These are phyloP conservation scores for Dendrophyllia cribrosa DNA, from an alignment of 64 coral and sea anemone genomes.

Conservation along the genomic window DNA sequence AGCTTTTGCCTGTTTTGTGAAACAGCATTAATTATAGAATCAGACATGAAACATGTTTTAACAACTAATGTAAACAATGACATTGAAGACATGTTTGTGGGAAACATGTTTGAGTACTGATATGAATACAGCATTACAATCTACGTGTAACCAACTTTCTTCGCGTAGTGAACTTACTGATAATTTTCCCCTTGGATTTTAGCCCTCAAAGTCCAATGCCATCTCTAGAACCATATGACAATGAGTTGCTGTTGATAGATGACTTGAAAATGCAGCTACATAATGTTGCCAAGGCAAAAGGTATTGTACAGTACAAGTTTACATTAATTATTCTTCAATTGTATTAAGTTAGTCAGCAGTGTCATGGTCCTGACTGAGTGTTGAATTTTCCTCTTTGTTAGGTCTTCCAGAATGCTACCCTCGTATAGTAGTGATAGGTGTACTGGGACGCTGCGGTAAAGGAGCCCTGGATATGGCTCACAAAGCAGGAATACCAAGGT, in stretches of 20 bases:
- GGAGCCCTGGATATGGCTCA: conserved; percentile 74
- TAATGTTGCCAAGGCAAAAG: not conserved
- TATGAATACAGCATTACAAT: no score
- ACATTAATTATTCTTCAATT: no score
- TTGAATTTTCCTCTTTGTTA: no score
- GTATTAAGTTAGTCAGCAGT: no score
- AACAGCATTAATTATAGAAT: no score
- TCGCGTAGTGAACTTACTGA: not conserved
- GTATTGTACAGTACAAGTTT: not conserved
- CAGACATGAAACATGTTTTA: no score
- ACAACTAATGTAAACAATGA: no score
- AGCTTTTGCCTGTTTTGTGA: no score
- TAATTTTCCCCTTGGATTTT: not conserved
- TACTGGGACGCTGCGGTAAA: conserved; percentile 76
- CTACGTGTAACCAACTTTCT: no score
- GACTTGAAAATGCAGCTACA: not conserved
- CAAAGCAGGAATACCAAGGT: conserved; percentile 80
- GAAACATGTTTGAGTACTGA: no score
- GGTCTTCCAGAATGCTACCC: conserved; percentile 5
- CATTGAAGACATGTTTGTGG: no score
- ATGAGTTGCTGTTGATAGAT: not conserved
- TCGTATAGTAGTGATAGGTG: conserved; percentile 73
- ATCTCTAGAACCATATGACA: not conserved
- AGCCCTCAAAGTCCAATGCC: not conserved
- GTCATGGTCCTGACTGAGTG: no score